Evolutionary conservation across 1,140 invertebrate genomes (phyloP).

Genomic region (Bombus sibiricus): DNA sequence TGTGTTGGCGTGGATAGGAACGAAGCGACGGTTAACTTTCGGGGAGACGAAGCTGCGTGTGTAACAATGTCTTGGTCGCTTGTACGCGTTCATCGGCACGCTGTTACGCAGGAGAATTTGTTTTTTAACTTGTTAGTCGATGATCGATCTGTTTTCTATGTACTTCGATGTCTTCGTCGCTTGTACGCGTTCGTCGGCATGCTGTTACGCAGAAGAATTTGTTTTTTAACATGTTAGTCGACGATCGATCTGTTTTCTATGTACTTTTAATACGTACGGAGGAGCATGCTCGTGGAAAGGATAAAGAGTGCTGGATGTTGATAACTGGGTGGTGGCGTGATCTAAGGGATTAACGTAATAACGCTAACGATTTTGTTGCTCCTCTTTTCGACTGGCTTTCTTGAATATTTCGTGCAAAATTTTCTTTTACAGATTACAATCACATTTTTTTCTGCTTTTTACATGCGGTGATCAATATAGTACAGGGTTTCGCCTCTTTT

Average conservation of each 20-base stretch:
- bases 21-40: neutral
- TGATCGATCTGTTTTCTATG: conserved; percentile 7
- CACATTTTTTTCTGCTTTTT: neutral
- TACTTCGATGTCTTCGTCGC: neutral
- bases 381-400: neutral
- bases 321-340: neutral
- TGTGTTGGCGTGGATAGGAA: neutral
- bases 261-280: neutral
- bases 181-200: no score
- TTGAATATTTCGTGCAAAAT: neutral
- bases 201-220: neutral
- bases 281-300: neutral
- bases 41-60: no score
- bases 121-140: neutral
- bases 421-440: neutral
- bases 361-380: neutral
- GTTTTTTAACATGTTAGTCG: neutral
- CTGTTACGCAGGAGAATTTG: neutral
- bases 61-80: no score
- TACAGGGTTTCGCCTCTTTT: neutral
- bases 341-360: neutral
- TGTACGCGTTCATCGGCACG: no score
- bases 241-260: conserved; percentile 8
- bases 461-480: neutral
- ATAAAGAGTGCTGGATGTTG: neutral